These are phyloP conservation scores for Kryptolebias marmoratus DNA, from an alignment of 2,113 vertebrate genomes.

Conservation along the genomic window DNA sequence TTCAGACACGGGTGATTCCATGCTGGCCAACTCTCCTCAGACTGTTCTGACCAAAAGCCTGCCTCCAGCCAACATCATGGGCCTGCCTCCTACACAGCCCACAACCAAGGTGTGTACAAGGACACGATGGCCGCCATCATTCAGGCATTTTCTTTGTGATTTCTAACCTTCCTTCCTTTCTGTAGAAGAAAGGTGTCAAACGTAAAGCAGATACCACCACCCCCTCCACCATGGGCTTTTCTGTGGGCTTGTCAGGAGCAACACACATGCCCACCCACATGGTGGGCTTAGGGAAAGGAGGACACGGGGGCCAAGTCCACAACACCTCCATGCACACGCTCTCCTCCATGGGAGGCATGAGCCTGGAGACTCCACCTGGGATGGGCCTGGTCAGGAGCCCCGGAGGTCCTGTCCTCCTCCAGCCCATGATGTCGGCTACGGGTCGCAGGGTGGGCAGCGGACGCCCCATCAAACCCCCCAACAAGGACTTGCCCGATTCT, in stretches of 20 bases:
- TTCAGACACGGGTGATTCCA: conserved; percentile 87
- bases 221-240: conserved; percentile 87
- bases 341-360: conserved; percentile 71
- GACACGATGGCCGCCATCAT: background rate
- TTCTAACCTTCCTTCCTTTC: background rate
- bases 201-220: conserved; percentile 97
- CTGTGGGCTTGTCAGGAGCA: conserved; percentile 71
- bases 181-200: conserved; percentile 93
- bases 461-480: conserved; percentile 92
- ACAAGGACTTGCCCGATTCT: conserved; percentile 92
- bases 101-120: conserved; percentile 71
- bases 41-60: conserved; percentile 88
- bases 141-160: too few species aligned
- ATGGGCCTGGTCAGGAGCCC: conserved; percentile 66
- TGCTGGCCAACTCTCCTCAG: conserved; percentile 85
- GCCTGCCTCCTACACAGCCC: conserved; percentile 82
- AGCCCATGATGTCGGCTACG: conserved; percentile 57
- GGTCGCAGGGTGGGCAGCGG: conserved; percentile 88
- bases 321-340: conserved; percentile 73
- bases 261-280: conserved; percentile 71
- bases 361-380: conserved; percentile 65
- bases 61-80: conserved; percentile 75
- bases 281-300: conserved; percentile 80
- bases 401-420: conserved; percentile 65
- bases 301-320: conserved; percentile 74